Conservation (phyloP, 2,113 vertebrate genomes). For the Suricata suricatta region DNA sequence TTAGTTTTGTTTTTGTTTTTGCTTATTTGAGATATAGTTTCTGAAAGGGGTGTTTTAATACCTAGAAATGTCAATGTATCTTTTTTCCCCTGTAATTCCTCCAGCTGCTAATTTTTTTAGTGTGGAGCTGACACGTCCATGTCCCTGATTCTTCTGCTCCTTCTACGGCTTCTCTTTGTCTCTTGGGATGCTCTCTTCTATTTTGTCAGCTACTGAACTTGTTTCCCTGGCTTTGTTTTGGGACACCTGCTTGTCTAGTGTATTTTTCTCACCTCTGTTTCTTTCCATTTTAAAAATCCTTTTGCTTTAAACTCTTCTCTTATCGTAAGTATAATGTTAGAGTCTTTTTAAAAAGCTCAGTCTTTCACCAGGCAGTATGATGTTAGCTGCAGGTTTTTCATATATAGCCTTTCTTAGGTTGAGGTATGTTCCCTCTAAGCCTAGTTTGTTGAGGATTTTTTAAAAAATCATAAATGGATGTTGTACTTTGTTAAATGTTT, state of each 20-base stretch:
- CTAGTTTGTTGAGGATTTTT: too few relatives aligned
- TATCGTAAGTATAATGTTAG: neutral
- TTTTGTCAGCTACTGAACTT: neutral
- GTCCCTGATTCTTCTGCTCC: neutral
- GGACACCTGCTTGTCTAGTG: neutral
- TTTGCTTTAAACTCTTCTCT: neutral
- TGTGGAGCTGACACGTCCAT: neutral
- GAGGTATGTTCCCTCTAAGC: too few relatives aligned
- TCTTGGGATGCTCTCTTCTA: neutral
- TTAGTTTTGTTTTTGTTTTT: neutral
- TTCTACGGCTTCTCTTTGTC: neutral
- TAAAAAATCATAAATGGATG: too few relatives aligned
- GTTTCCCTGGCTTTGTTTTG: neutral
- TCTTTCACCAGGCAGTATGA: too few relatives aligned
- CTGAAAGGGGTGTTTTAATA: neutral
- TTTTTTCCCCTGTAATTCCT: neutral
- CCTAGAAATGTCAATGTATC: neutral
- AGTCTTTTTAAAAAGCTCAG: too few relatives aligned
- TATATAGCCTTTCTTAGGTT: too few relatives aligned
- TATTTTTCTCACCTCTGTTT: neutral
- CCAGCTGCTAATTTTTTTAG: neutral
- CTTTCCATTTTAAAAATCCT: neutral
- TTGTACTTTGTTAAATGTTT: too few relatives aligned
- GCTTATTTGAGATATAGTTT: neutral
- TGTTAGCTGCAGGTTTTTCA: too few relatives aligned